phyloP scores from a whole-genome alignment of 1,140 invertebrate species.

The Holotrichia oblita region DNA sequence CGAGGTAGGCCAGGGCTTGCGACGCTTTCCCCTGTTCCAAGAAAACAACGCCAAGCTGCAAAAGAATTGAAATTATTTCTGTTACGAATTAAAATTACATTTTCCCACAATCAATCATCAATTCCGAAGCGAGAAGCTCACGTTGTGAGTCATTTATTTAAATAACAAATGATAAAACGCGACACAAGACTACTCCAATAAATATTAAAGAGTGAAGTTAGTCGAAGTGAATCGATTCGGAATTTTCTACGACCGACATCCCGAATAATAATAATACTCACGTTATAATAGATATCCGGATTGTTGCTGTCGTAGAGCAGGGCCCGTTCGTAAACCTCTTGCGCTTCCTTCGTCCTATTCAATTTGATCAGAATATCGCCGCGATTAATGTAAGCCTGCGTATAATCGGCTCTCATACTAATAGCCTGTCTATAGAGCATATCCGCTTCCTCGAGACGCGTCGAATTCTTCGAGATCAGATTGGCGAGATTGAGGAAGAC shows the following conservation, averaged over 20 bases:
- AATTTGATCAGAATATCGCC: slow-evolving; percentile 96
- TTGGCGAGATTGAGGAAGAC: slow-evolving; percentile 96
- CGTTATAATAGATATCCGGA: slow-evolving; percentile 98
- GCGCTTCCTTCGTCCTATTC: slow-evolving; percentile 93
- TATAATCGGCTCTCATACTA: slow-evolving; percentile 96
- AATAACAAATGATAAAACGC: no score
- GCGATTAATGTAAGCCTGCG: slow-evolving; percentile 96
- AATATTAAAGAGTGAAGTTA: no score
- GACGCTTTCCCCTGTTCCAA: slow-evolving; percentile 91
- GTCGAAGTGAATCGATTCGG: no score
- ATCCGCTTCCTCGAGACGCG: slow-evolving; percentile 92
- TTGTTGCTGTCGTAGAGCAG: slow-evolving; percentile 93
- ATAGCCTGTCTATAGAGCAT: slow-evolving; percentile 93
- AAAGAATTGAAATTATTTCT: slow-evolving; percentile 50
- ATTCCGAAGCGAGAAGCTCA: no score
- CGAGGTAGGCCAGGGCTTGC: slow-evolving; percentile 90
- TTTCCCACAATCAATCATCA: no score
- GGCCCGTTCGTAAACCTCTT: slow-evolving; percentile 93
- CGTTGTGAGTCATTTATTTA: no score
- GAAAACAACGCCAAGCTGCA: slow-evolving; percentile 91
- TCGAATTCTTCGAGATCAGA: slow-evolving; percentile 92
- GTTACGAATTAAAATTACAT: neutral
- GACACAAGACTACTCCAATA: no score
- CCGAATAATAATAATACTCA: slow-evolving; percentile 66
- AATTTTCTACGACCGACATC: no score